Evolutionary conservation across 2,888 invertebrate genomes (phyloP).

Genomic region (Leptinotarsa rubiginosa): DNA sequence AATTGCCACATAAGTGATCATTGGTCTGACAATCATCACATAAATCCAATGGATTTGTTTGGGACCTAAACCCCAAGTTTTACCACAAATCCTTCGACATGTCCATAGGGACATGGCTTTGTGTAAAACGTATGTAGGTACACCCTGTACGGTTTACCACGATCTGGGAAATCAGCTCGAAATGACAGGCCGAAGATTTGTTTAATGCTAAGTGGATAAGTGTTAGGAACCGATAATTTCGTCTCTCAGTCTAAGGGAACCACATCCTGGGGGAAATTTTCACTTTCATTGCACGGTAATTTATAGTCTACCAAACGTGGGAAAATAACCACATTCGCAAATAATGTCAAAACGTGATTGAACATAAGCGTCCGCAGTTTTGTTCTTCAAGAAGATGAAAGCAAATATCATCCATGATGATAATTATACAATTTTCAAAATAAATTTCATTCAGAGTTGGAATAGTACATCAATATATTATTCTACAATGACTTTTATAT

Average conservation of each 20-base stretch:
- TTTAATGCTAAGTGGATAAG: not conserved
- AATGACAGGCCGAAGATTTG: not conserved
- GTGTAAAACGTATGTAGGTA: too few species aligned
- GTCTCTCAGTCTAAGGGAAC: not conserved
- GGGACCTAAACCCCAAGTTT: too few species aligned
- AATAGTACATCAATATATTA: too few species aligned
- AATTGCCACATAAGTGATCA: too few species aligned
- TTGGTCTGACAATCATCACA: too few species aligned
- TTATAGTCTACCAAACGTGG: not conserved
- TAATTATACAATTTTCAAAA: too few species aligned
- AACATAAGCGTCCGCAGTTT: not conserved
- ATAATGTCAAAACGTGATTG: slow-evolving; percentile 3
- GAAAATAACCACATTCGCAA: not conserved
- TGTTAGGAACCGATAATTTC: not conserved
- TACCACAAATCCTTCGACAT: too few species aligned
- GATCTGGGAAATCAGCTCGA: not conserved
- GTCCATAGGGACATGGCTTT: too few species aligned
- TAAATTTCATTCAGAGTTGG: too few species aligned
- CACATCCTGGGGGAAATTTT: not conserved
- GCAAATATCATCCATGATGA: too few species aligned
- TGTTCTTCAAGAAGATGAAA: not conserved
- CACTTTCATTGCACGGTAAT: not conserved
- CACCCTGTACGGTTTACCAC: not conserved
- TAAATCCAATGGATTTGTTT: too few species aligned
- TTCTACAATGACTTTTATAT: too few species aligned